A percentile compares a stretch with the other conserved stretches of the same genome.
phyloP scores from a whole-genome alignment of 2,797 vertebrate species.

The Naso thynnoides region DNA sequence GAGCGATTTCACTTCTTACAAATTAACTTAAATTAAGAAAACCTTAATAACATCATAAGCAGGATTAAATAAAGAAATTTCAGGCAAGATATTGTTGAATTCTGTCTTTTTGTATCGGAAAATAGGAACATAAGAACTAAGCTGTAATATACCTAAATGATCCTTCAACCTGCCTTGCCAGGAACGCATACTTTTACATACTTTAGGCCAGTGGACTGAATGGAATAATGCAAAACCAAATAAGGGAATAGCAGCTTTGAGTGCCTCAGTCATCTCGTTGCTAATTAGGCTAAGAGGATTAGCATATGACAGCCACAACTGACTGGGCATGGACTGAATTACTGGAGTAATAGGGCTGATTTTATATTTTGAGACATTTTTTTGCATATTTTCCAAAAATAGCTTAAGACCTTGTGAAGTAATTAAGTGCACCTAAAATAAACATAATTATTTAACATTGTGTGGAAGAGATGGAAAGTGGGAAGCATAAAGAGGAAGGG shows the following conservation, averaged over 20 bases:
- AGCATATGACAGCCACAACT: conserved; percentile 33
- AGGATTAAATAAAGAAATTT: too few species aligned
- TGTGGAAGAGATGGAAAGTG: conserved; percentile 1
- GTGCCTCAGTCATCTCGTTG: conserved; percentile 6
- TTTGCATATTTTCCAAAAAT: conserved; percentile 5
- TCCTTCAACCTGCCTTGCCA: neutral
- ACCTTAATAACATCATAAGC: neutral
- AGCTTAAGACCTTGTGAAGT: neutral
- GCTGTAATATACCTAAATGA: neutral
- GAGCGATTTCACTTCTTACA: neutral
- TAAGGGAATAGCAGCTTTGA: neutral
- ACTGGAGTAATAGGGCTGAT: neutral
- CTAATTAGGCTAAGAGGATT: conserved; percentile 30
- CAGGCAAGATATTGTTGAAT: too few species aligned
- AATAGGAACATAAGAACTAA: neutral
- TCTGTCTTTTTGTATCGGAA: too few species aligned
- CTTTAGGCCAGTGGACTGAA: neutral
- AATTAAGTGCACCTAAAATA: neutral
- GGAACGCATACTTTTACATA: neutral
- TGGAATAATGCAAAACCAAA: neutral
- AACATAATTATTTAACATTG: conserved; percentile 5
- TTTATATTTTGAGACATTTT: neutral
- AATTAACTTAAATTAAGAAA: neutral
- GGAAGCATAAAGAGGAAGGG: neutral
- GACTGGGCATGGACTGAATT: conserved; percentile 12